Conservation (phyloP, 2,797 vertebrate genomes). For the Sciurus vulgaris region DNA sequence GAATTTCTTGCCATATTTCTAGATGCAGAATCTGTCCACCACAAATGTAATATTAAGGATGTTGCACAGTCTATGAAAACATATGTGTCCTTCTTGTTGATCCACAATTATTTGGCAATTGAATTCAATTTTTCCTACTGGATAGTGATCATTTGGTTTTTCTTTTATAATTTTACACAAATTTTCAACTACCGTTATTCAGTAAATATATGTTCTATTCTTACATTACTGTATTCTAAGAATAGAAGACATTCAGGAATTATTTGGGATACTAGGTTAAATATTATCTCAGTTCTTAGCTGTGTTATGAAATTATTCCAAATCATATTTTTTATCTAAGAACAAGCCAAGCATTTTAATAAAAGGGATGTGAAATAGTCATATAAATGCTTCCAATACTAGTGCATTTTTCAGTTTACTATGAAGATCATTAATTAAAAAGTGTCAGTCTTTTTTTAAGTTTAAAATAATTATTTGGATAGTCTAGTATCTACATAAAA, state of each 20-base stretch:
- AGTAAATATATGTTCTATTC: background rate
- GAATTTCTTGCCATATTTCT: background rate
- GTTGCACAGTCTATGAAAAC: background rate
- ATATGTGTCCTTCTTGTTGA: background rate
- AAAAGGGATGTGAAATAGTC: slow-evolving; percentile 61
- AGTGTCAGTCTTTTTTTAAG: background rate
- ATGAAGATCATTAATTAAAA: slow-evolving; percentile 34
- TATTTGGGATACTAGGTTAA: slow-evolving; percentile 29
- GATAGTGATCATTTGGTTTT: background rate
- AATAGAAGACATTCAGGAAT: slow-evolving; percentile 60
- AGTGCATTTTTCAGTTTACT: slow-evolving; percentile 58
- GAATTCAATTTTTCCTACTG: background rate
- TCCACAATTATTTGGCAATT: background rate
- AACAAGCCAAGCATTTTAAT: slow-evolving; percentile 28
- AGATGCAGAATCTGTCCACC: background rate
- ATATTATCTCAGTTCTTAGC: slow-evolving; percentile 51
- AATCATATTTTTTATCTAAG: slow-evolving; percentile 66
- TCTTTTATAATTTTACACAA: background rate
- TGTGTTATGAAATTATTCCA: slow-evolving; percentile 64
- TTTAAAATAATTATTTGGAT: slow-evolving; percentile 17
- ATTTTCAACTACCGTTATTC: background rate
- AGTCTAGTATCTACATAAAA: background rate
- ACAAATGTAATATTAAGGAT: background rate
- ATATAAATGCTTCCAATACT: slow-evolving; percentile 18
- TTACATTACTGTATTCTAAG: background rate